phyloP scores from a whole-genome alignment of 2,113 vertebrate genomes.

The Leucosticte australis region DNA sequence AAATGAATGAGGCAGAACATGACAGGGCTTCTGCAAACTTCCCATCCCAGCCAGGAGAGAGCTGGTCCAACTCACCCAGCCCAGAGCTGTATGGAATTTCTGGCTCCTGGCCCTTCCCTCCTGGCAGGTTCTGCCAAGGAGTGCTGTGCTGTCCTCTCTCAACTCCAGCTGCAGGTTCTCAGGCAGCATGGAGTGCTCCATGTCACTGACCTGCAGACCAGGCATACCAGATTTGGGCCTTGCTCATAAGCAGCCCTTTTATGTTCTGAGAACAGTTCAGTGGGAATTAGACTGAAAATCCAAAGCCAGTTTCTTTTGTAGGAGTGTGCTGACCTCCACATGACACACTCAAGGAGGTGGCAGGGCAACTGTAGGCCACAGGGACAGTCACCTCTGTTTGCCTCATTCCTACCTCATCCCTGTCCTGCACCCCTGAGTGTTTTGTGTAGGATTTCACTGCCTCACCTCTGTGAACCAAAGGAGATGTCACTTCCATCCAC shows the following conservation, averaged over 20 bases:
- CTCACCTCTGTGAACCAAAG: constrained; percentile 73
- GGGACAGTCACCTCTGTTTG: neutral
- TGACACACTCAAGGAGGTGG: neutral
- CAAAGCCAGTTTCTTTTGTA: neutral
- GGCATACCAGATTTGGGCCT: neutral
- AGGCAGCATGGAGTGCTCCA: neutral
- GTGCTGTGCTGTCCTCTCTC: neutral
- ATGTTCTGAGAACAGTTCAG: neutral
- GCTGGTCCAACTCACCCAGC: neutral
- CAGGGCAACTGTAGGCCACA: neutral
- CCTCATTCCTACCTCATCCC: neutral
- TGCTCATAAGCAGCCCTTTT: neutral
- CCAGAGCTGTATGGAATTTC: neutral
- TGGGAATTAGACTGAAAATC: neutral
- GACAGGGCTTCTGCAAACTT: neutral
- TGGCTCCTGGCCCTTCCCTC: neutral
- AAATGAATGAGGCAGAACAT: neutral
- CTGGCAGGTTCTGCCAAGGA: neutral
- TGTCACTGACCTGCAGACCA: neutral
- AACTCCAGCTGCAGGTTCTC: neutral
- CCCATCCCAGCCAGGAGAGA: neutral
- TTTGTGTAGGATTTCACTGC: neutral
- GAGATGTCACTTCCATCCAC: constrained; percentile 78
- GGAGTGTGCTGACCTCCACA: neutral
- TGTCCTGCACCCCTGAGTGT: neutral